A percentile compares a stretch with the other conserved stretches of the same genome.
Conservation (phyloP, 2,888 invertebrate genomes). For the Julus scandinavius region DNA sequence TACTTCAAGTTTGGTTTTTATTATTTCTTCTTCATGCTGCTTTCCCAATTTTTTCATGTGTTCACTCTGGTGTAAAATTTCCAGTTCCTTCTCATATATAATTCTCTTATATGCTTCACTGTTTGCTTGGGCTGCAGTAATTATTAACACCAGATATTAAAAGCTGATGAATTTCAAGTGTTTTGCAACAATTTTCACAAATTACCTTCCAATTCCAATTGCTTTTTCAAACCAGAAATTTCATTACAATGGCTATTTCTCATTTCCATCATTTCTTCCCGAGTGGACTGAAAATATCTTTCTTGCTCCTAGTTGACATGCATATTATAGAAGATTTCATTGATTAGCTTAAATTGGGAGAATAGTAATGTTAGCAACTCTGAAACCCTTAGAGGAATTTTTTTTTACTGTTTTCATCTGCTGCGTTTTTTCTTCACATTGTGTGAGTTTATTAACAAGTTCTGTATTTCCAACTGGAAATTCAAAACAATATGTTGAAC, state of each 20-base stretch:
- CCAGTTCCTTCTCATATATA: conserved; percentile 19
- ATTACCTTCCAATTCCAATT: conserved; percentile 3
- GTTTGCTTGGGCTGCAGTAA: neutral
- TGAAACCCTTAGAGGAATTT: neutral
- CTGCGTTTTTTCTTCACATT: neutral
- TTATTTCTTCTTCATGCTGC: conserved; percentile 10
- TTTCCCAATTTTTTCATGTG: neutral
- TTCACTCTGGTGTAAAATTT: conserved; percentile 33
- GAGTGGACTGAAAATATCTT: neutral
- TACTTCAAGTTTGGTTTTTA: conserved; percentile 19
- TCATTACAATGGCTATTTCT: neutral
- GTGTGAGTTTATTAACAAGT: neutral
- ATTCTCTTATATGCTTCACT: neutral
- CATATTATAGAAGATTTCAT: neutral
- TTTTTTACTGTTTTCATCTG: neutral
- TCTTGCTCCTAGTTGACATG: neutral
- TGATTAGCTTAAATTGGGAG: neutral
- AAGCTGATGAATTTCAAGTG: neutral
- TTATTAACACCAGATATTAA: neutral
- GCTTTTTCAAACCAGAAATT: neutral
- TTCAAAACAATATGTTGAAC: neutral
- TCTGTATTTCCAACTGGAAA: neutral
- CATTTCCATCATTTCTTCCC: neutral
- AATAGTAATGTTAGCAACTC: neutral
- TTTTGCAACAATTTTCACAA: neutral